phyloP scores from a whole-genome alignment of 2,113 vertebrate genomes.

The Plecturocebus donacophilus region DNA sequence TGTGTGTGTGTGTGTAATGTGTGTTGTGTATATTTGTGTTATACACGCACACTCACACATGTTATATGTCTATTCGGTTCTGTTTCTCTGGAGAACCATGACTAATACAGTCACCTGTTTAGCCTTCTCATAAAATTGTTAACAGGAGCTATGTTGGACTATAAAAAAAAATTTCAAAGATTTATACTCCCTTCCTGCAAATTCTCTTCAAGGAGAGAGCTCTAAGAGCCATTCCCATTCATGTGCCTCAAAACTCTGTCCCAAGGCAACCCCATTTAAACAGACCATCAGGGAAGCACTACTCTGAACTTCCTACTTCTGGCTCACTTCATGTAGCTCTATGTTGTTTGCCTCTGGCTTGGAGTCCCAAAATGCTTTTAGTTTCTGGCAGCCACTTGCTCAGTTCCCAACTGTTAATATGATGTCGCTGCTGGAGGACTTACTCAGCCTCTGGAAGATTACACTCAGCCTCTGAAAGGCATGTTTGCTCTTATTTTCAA shows the following conservation, averaged over 20 bases:
- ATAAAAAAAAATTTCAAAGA: background rate
- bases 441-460: background rate
- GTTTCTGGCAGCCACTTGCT: constrained; percentile 58
- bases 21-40: too few relatives aligned
- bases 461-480: background rate
- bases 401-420: background rate
- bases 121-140: constrained; percentile 6
- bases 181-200: background rate
- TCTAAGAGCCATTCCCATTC: background rate
- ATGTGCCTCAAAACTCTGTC: background rate
- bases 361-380: constrained; percentile 64
- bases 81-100: constrained; percentile 4
- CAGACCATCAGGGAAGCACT: background rate
- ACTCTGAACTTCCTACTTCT: background rate
- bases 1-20: background rate
- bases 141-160: background rate
- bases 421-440: background rate
- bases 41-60: background rate
- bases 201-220: background rate
- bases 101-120: background rate
- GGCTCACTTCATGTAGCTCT: background rate
- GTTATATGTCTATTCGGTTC: background rate
- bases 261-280: background rate
- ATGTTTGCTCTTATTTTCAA: background rate
- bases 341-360: constrained; percentile 49